Conservation (phyloP, 2,888 invertebrate species). For the Poecilus cupreus region DNA sequence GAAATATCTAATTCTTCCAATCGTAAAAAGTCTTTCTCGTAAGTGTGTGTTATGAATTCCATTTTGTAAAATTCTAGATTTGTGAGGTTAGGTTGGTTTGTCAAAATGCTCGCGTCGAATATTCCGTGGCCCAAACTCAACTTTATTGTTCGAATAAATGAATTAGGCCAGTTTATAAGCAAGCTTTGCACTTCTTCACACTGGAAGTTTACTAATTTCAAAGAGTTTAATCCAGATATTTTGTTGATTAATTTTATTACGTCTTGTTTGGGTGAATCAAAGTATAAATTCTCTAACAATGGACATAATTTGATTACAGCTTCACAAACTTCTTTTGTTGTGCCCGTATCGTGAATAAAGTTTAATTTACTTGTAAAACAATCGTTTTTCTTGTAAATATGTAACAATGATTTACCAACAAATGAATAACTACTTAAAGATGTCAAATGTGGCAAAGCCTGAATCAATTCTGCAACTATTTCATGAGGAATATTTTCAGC, state of each 20-base stretch:
- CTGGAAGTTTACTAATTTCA: slow-evolving; percentile 79
- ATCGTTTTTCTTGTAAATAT: slow-evolving; percentile 75
- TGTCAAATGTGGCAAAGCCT: slow-evolving; percentile 78
- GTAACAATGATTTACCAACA: slow-evolving; percentile 78
- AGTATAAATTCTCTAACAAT: slow-evolving; percentile 78
- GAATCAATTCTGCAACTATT: slow-evolving; percentile 78
- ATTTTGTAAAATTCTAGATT: slow-evolving; percentile 81
- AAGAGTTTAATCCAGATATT: slow-evolving; percentile 74
- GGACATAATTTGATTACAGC: slow-evolving; percentile 79
- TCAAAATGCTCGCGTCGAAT: slow-evolving; percentile 77
- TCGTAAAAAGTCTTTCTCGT: slow-evolving; percentile 77
- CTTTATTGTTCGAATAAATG: slow-evolving; percentile 16
- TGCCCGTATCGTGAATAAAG: slow-evolving; percentile 80
- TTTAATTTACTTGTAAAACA: slow-evolving; percentile 79
- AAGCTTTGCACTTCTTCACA: slow-evolving; percentile 78
- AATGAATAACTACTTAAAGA: slow-evolving; percentile 81
- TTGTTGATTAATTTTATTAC: slow-evolving; percentile 75
- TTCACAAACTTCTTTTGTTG: slow-evolving; percentile 77
- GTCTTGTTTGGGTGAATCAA: slow-evolving; percentile 78
- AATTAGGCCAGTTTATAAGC: slow-evolving; percentile 68
- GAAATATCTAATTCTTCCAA: slow-evolving; percentile 81
- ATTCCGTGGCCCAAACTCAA: slow-evolving; percentile 67
- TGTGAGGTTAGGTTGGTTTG: slow-evolving; percentile 77
- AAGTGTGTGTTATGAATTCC: slow-evolving; percentile 76
- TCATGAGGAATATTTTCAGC: slow-evolving; percentile 81